Conservation (phyloP, 2,797 vertebrate species). For the Darevskia nairensis region DNA sequence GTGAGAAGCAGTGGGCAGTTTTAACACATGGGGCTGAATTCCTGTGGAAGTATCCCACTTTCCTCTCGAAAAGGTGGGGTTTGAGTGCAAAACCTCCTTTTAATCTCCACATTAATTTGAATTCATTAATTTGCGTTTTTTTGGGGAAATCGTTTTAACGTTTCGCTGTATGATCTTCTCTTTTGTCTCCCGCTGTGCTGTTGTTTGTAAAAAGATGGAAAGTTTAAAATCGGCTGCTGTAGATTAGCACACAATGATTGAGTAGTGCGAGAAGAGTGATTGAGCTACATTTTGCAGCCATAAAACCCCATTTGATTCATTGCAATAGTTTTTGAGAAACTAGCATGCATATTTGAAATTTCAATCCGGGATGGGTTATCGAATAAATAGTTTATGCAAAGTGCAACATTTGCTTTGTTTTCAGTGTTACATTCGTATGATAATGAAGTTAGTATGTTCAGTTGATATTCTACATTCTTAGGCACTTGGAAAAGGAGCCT, state of each 20-base stretch:
- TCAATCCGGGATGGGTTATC: neutral
- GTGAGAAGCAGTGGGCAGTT: neutral
- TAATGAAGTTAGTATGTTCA: slow-evolving; percentile 33
- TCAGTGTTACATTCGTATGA: slow-evolving; percentile 29
- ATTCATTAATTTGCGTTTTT: neutral
- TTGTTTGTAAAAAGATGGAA: neutral
- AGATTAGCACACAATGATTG: slow-evolving; percentile 26
- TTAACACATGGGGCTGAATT: neutral
- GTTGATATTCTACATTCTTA: slow-evolving; percentile 56
- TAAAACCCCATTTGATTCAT: slow-evolving; percentile 42
- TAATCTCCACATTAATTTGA: neutral
- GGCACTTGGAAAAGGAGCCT: slow-evolving; percentile 36
- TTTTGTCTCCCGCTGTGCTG: neutral
- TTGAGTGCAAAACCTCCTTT: neutral
- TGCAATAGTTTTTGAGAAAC: slow-evolving; percentile 3
- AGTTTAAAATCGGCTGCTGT: neutral
- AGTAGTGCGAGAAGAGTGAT: neutral
- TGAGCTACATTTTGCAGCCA: slow-evolving; percentile 13
- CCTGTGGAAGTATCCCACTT: neutral
- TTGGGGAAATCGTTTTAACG: neutral
- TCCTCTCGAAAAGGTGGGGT: neutral
- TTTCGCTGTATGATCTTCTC: neutral
- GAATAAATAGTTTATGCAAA: neutral
- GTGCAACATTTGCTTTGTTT: slow-evolving; percentile 30
- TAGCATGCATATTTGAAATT: slow-evolving; percentile 16